A percentile compares a stretch with the other conserved stretches of the same genome.
Evolutionary conservation across 2,113 vertebrate species (phyloP).

Genomic region (Dicrurus megarhynchus): DNA sequence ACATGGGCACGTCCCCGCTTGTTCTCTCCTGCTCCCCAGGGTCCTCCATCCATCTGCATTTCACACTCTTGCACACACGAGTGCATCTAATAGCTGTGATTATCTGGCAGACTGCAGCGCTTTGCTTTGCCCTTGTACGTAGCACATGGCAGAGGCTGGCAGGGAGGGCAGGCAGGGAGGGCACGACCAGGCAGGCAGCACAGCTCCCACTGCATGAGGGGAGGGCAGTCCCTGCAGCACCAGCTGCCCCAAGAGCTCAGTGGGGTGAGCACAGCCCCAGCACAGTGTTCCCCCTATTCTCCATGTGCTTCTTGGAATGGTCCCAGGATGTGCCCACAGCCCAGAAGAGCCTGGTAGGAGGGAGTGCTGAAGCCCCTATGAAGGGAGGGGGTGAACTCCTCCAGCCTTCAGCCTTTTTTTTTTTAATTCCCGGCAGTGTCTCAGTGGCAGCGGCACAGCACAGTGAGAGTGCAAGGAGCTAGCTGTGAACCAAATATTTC

Average conservation of each 20-base stretch:
- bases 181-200: not conserved
- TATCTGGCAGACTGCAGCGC: not conserved
- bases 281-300: not conserved
- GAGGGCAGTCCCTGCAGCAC: not conserved
- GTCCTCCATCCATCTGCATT: not conserved
- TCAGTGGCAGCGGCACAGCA: not conserved
- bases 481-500: not conserved
- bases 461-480: not conserved
- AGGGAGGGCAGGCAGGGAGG: not conserved
- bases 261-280: not conserved
- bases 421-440: not conserved
- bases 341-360: not conserved
- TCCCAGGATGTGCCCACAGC: rapidly evolving
- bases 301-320: not conserved
- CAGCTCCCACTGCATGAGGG: not conserved
- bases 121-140: not conserved
- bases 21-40: not conserved
- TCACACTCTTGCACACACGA: not conserved
- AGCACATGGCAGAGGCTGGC: not conserved
- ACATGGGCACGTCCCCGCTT: not conserved
- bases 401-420: not conserved
- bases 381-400: not conserved
- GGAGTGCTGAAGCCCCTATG: not conserved
- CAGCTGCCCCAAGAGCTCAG: not conserved
- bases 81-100: not conserved